These are phyloP conservation scores for Malurus alboscapulatus DNA, from an alignment of 2,113 vertebrate genomes.

Conservation along the genomic window DNA sequence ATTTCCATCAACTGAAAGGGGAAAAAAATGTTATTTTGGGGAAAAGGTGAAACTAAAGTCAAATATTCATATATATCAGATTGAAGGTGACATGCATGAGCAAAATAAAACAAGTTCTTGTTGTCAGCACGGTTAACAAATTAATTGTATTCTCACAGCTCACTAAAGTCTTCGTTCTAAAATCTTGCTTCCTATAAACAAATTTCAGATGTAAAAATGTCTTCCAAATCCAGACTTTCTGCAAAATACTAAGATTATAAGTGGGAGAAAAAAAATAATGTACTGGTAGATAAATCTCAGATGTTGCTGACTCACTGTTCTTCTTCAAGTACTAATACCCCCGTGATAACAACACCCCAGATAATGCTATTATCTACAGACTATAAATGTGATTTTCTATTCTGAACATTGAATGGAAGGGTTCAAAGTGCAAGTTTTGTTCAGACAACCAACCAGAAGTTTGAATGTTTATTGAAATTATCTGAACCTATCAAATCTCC, in stretches of 20 bases:
- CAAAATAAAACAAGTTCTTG: background rate
- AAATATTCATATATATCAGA: background rate
- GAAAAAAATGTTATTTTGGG: background rate
- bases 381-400: background rate
- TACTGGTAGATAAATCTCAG: background rate
- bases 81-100: background rate
- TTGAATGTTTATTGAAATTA: slow-evolving; percentile 33
- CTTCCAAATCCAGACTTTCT: background rate
- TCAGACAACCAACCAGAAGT: slow-evolving; percentile 32
- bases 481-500: slow-evolving; percentile 32
- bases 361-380: background rate
- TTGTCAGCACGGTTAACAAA: background rate
- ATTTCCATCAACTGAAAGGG: background rate
- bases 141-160: background rate
- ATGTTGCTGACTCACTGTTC: background rate
- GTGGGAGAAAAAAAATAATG: background rate
- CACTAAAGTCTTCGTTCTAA: background rate
- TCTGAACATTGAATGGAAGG: background rate
- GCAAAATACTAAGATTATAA: background rate
- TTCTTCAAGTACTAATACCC: background rate
- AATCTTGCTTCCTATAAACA: background rate
- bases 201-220: background rate
- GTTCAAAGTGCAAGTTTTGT: slow-evolving; percentile 13
- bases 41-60: background rate
- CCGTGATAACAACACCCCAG: background rate